These are phyloP conservation scores for Gastrophryne carolinensis DNA, from an alignment of 2,797 vertebrate genomes.

Conservation along the genomic window DNA sequence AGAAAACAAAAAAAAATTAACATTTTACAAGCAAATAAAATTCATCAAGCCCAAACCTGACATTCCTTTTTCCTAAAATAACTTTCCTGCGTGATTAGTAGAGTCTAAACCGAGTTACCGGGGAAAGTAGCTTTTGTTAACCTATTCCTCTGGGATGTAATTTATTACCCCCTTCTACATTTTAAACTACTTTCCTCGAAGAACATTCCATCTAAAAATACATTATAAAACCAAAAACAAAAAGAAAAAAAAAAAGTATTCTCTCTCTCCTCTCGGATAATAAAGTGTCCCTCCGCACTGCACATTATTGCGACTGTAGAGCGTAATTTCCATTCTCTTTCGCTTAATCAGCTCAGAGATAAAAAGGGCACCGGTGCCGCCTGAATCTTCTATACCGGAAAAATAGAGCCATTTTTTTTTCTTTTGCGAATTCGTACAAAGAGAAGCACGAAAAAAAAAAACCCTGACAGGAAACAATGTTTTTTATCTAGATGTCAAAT, in stretches of 20 bases:
- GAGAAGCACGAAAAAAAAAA: conserved; percentile 2
- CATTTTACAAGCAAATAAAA: neutral
- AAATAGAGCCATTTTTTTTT: conserved; percentile 1
- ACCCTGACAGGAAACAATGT: conserved; percentile 25
- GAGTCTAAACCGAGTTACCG: neutral
- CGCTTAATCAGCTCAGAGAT: conserved; percentile 10
- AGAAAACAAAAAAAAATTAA: neutral
- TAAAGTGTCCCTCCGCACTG: neutral
- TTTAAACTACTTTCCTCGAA: neutral
- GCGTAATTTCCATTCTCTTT: conserved; percentile 16
- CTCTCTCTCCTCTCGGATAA: neutral
- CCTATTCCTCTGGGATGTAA: conserved; percentile 13
- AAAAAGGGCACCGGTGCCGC: neutral
- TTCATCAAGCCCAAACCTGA: neutral
- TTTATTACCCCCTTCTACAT: neutral
- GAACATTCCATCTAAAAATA: conserved; percentile 3
- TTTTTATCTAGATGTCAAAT: conserved; percentile 49
- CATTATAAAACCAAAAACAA: neutral
- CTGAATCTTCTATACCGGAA: neutral
- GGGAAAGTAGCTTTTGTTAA: neutral
- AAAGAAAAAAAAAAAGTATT: neutral
- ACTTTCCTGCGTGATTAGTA: neutral
- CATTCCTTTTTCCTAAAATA: neutral
- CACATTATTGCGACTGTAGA: neutral
- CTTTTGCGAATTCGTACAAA: conserved; percentile 2